Percentiles rank a stretch among this genome's conserved stretches.
Conservation (phyloP, 2,797 vertebrate genomes). For the Urocyon cinereoargenteus region DNA sequence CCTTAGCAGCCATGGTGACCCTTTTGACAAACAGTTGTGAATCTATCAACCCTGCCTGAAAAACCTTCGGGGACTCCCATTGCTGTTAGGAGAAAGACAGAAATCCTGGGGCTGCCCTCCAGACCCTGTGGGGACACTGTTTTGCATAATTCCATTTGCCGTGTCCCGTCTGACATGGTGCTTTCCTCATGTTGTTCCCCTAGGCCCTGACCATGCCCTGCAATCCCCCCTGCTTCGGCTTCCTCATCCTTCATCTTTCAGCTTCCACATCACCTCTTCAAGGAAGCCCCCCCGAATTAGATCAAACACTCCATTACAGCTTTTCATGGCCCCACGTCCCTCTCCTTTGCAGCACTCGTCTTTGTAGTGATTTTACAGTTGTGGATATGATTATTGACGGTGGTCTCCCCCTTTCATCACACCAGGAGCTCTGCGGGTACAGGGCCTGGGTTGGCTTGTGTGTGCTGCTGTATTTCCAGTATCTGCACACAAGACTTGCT, state of each 20-base stretch:
- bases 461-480: accelerated
- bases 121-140: neutral
- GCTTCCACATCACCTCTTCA: neutral
- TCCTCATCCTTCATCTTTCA: neutral
- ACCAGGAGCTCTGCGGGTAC: accelerated
- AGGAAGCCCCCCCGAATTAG: neutral
- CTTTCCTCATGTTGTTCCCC: neutral
- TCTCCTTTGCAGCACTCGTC: neutral
- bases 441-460: neutral
- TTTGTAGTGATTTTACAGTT: neutral
- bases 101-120: neutral
- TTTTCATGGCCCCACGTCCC: neutral
- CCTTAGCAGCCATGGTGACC: neutral
- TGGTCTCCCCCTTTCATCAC: neutral
- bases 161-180: accelerated
- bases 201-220: neutral
- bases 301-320: accelerated
- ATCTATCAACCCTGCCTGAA: neutral
- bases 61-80: neutral
- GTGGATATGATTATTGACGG: neutral
- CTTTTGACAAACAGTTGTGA: neutral
- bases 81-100: neutral
- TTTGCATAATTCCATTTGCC: neutral
- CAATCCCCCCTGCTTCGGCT: neutral
- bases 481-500: neutral